Conservation (phyloP, 2,888 invertebrate genomes). For the Cataglyphis albicans region DNA sequence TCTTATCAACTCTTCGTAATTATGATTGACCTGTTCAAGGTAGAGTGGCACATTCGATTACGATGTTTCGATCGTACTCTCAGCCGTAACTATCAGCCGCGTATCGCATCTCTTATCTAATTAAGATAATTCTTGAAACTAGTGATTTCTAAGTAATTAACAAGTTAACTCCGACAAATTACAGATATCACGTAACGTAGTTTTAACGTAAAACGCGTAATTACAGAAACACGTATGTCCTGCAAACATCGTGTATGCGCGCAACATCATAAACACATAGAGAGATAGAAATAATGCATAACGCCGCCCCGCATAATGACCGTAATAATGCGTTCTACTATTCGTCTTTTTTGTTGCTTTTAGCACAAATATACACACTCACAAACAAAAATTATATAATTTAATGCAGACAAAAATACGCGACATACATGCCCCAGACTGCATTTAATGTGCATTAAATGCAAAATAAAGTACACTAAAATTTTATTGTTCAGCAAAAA, state of each 20-base stretch:
- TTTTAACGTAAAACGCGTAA: constrained; percentile 16
- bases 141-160: constrained; percentile 9
- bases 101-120: background rate
- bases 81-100: background rate
- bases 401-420: constrained; percentile 35
- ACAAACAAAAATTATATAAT: constrained; percentile 19
- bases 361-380: background rate
- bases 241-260: background rate
- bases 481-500: constrained; percentile 36
- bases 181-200: constrained; percentile 15
- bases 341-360: constrained; percentile 13
- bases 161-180: constrained; percentile 18
- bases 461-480: constrained; percentile 22
- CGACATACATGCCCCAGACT: background rate
- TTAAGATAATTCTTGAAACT: constrained; percentile 7
- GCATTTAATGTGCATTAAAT: constrained; percentile 44
- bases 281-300: constrained; percentile 37
- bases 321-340: constrained; percentile 29
- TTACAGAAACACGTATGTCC: background rate
- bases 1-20: constrained; percentile 58
- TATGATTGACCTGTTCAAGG: constrained; percentile 43
- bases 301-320: constrained; percentile 26
- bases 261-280: constrained; percentile 41
- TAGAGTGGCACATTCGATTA: background rate
- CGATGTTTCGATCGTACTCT: background rate